phyloP scores from a whole-genome alignment of 2,888 invertebrate genomes.

The Hybos culiciformis region DNA sequence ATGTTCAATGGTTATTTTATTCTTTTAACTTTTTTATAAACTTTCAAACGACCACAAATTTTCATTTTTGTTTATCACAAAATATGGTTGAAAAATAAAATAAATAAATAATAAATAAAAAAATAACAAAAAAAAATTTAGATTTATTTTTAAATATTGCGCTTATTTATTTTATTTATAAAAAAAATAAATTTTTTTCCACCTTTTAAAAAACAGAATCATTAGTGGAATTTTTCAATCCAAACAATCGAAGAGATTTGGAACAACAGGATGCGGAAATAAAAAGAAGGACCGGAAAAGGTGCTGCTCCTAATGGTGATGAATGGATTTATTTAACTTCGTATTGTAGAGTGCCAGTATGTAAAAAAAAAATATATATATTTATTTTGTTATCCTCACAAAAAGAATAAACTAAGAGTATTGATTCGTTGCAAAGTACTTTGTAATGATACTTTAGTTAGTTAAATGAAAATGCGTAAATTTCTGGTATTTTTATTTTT shows the following conservation, averaged over 20 bases:
- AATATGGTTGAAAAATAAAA: no score
- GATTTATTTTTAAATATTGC: not conserved
- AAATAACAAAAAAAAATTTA: not conserved
- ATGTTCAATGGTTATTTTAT: not conserved
- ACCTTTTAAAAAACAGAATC: slow-evolving; percentile 33
- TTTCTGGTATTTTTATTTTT: no score
- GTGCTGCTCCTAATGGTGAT: slow-evolving; percentile 57
- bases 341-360: slow-evolving; percentile 73
- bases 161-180: not conserved
- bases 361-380: slow-evolving; percentile 25
- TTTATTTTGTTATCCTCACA: no score
- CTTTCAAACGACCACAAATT: not conserved
- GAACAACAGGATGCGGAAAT: slow-evolving; percentile 52
- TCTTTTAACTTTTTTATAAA: not conserved
- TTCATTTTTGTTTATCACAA: not conserved
- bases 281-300: slow-evolving; percentile 47
- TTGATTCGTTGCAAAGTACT: no score
- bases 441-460: no score
- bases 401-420: no score
- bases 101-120: not conserved
- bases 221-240: slow-evolving; percentile 62
- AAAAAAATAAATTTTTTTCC: not conserved
- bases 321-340: slow-evolving; percentile 80
- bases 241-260: slow-evolving; percentile 49
- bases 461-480: no score